These are phyloP conservation scores for Macroramphosus scolopax DNA, from an alignment of 2,797 vertebrate species.

Conservation along the genomic window DNA sequence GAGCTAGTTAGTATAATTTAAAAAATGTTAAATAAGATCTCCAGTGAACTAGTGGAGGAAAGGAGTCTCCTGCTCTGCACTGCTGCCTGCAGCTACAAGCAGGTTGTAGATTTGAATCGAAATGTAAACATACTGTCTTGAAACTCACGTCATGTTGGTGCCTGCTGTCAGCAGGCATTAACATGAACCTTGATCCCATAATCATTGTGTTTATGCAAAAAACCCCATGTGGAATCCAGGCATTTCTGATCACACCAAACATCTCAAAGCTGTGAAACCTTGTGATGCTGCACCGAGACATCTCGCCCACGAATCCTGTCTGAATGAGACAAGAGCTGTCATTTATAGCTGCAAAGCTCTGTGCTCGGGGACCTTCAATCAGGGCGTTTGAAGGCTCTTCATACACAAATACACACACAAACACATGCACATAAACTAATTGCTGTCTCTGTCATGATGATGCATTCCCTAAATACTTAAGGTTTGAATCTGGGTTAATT, in stretches of 20 bases:
- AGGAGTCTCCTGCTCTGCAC: no score
- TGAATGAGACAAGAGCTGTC: conserved; percentile 60
- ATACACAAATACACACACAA: conserved; percentile 15
- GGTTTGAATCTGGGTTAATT: conserved; percentile 63
- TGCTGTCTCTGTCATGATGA: conserved; percentile 48
- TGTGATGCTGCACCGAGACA: conserved; percentile 36
- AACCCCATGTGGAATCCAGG: conserved; percentile 41
- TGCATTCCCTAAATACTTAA: conserved; percentile 46
- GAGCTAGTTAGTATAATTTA: no score
- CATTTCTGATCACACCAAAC: conserved; percentile 52
- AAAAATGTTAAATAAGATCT: no score
- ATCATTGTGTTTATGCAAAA: conserved; percentile 57
- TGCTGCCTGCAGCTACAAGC: conserved; percentile 13
- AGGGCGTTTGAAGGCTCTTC: conserved; percentile 33
- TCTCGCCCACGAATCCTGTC: conserved; percentile 51
- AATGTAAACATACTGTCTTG: conserved; percentile 33
- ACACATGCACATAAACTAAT: conserved; percentile 28
- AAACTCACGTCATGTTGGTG: conserved; percentile 34
- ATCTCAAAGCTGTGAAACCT: conserved; percentile 41
- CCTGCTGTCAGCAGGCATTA: conserved; percentile 37
- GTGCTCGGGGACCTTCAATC: conserved; percentile 43
- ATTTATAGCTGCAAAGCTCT: conserved; percentile 49
- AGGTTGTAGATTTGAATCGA: conserved; percentile 9
- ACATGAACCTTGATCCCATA: conserved; percentile 44
- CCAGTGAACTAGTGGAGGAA: no score